Base-by-base conservation (phyloP, 2,113 vertebrate species). In the Myiozetetes cayanensis region DNA sequence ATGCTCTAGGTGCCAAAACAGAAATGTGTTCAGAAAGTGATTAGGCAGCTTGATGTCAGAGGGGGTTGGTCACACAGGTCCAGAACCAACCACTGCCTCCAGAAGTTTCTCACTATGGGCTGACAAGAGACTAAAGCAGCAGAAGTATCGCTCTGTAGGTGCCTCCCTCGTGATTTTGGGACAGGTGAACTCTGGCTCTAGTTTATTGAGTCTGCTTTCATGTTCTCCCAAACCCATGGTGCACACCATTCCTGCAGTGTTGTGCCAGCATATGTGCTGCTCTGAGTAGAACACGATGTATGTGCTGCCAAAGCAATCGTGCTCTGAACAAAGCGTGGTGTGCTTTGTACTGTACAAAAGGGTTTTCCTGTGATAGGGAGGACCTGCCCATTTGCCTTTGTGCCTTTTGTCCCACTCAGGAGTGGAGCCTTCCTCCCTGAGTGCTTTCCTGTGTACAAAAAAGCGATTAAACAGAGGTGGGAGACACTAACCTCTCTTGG, bases 281-380 rank as follows among this genome's bases (percentile, higher is more conserved):
- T 52, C 58, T 67, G 53, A 73, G 49, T 44, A 19, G 90, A 87
- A 76, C 12, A 22, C 6, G 3, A 59, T 0, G 0, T 18, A 4
- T 3, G 80, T 55, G 9, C 65, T 87, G 86, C 61, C 76, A 81
- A 67, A 92, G 56, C 47, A 87, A 28, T 47, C 0, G 0, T 0
- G 0, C 14, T 95, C 63, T 74, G 83, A 19, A 47, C 68, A 76
- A 39, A 68, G 31, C 0, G 0, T 21, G 20, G 47, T 65, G 63
- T 1, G 2, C 68, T 78, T 63, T 4, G 4, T 63, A 14, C 16
- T 84, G 68, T 35, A 50, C 62, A 49, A 41, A 92, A 87, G 46
- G 44, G 16, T 33, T 95, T 95, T 96, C 91, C 94, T 94, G 91
- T 75, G 66, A 41, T 2, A 20, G 35, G 43, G 72, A 89, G 73